These are phyloP conservation scores for Catajapyx aquilonaris DNA, from an alignment of 1,140 invertebrate genomes.

Conservation along the genomic window DNA sequence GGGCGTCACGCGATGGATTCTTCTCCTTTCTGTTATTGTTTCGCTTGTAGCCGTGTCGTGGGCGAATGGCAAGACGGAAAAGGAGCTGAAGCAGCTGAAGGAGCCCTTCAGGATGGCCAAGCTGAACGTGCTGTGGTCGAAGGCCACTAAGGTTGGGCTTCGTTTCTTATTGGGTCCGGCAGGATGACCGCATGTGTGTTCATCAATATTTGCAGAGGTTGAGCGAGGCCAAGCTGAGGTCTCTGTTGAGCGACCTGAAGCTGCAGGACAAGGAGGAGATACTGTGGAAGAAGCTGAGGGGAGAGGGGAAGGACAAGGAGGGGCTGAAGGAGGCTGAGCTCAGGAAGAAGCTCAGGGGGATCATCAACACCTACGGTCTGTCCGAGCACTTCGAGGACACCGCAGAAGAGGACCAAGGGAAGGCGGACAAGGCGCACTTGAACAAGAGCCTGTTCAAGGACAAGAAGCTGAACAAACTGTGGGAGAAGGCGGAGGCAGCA, in stretches of 20 bases:
- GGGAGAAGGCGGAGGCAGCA: constrained; percentile 65
- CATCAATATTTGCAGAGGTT: constrained; percentile 37
- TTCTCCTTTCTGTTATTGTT: no score
- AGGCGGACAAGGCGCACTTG: constrained; percentile 23
- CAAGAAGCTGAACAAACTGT: constrained; percentile 72
- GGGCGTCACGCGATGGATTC: no score
- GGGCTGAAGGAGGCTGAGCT: constrained; percentile 64
- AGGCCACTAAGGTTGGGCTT: constrained; percentile 52
- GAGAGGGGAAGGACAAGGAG: constrained; percentile 64
- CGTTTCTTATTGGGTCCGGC: constrained; percentile 11
- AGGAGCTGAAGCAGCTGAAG: no score
- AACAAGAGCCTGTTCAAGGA: constrained; percentile 67
- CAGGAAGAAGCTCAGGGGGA: constrained; percentile 52
- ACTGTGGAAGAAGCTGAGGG: constrained; percentile 53
- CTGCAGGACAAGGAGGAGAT: constrained; percentile 84
- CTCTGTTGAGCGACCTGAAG: constrained; percentile 67
- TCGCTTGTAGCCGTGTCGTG: no score
- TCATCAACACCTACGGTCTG: constrained; percentile 61
- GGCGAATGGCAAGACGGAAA: no score
- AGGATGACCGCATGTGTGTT: background rate
- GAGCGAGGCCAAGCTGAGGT: constrained; percentile 61
- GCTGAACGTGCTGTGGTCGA: constrained; percentile 60
- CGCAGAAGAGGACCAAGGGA: constrained; percentile 29
- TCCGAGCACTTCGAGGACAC: constrained; percentile 57
- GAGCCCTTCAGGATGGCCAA: constrained; percentile 68